Evolutionary conservation across 2,797 vertebrate species (phyloP), one percentile per base, ranked within the genome.

Genomic region (Triplophysa yarkandensis): DNA sequence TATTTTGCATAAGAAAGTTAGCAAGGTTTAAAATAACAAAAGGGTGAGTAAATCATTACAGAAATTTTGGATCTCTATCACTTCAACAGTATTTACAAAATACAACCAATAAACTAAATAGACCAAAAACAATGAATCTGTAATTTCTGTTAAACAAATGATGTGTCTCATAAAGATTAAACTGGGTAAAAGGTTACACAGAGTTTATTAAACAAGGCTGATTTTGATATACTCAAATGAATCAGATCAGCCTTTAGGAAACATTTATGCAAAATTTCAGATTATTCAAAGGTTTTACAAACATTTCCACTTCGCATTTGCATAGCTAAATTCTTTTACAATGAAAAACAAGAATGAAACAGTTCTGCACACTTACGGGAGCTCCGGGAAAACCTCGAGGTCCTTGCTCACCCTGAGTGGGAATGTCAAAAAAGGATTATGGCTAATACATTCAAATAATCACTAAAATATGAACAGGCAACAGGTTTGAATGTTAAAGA

Each of bases 371-470:
- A 81, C 81, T 81, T 79, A 81, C 81, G 50, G 71, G 19, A 66
- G 74, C 70, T 83, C 92, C 92, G 39, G 90, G 82, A 19, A 87
- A 55, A 4, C 92, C 92, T 80, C 84, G 86, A 19, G 84, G 89
- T 71, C 93, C 93, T 58, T 90, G 86, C 60, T 85, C 86, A 71
- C 92, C 92, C 92, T 94, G 57, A 36, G 50, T 50, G 50, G 68
- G 41, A 65, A 57, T 27, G 58, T 36, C 14, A 68, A 57, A 66
- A 50, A 30, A 34, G 43, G 17, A 57, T 39, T 34, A 34, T 25
- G 17, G 21, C 13, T 41, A 4, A 25, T 46, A 17, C 16, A 66
- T 36, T 60, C 17, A 52, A 72, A 34, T 6, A 41, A 63, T 41
- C 6, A 19, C 25, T 66, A 16, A 44, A 17, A 17, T 21, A 21